Evolutionary conservation across 1,140 invertebrate species (phyloP).

Genomic region (Arctopsyche grandis): DNA sequence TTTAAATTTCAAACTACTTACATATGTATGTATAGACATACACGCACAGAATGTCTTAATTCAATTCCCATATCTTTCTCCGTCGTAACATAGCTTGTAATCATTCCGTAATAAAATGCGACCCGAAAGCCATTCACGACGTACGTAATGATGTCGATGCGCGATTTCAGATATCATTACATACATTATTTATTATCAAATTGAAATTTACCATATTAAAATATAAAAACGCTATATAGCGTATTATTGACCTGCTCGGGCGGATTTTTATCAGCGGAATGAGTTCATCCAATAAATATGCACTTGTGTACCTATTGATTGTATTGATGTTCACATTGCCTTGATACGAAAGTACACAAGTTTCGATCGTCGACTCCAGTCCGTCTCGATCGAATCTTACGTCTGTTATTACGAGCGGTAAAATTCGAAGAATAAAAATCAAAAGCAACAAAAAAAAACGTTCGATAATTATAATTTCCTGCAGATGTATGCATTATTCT

Average conservation of each 20-base stretch:
- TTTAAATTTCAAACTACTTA: no score
- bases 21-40: no score
- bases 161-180: constrained; percentile 5
- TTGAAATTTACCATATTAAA: no score
- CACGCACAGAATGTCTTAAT: neutral
- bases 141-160: neutral
- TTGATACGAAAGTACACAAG: no score
- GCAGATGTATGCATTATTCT: neutral
- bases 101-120: constrained; percentile 11
- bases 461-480: constrained; percentile 24
- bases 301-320: no score
- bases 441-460: no score
- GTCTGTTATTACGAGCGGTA: constrained; percentile 17
- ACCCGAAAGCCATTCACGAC: neutral
- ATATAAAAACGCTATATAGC: no score
- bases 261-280: no score
- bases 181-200: constrained; percentile 8
- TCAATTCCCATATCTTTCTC: neutral
- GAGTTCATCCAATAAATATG: no score
- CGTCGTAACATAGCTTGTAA: neutral
- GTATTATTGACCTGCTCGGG: no score
- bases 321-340: no score
- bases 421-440: neutral
- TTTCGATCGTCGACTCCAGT: no score
- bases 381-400: neutral